Evolutionary conservation across 2,113 vertebrate species (phyloP).

Genomic region (Sakesphorus luctuosus): DNA sequence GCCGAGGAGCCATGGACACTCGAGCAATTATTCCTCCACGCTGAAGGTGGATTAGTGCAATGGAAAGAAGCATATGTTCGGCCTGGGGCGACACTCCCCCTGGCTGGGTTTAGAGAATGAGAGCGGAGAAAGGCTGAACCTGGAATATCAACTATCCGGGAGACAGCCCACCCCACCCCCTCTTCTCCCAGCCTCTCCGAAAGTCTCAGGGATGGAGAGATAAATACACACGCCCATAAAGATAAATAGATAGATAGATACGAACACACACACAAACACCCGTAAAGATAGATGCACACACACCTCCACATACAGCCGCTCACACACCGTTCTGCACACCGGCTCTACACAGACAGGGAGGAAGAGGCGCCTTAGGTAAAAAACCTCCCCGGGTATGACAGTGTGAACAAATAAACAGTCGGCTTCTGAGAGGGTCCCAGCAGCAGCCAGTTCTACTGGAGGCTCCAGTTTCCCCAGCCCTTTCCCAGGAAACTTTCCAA

Average conservation of each 20-base stretch:
- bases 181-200: constrained; percentile 41
- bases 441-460: neutral
- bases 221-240: neutral
- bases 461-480: neutral
- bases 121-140: constrained; percentile 84
- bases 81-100: constrained; percentile 98
- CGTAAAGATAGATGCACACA: neutral
- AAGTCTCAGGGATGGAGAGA: constrained; percentile 36
- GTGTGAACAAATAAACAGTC: neutral
- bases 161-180: constrained; percentile 68
- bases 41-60: constrained; percentile 99
- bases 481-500: neutral
- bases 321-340: rapidly evolving
- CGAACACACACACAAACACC: neutral
- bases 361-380: neutral
- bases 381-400: neutral
- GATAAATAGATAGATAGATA: neutral
- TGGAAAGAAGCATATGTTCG: constrained; percentile 99
- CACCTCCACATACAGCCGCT: neutral
- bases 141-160: constrained; percentile 87
- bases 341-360: neutral
- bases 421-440: neutral
- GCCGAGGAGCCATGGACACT: constrained; percentile 96
- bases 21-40: constrained; percentile 99
- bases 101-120: constrained; percentile 96